These are phyloP conservation scores for Oncorhynchus gorbuscha DNA, from an alignment of 2,113 vertebrate species.

Conservation along the genomic window DNA sequence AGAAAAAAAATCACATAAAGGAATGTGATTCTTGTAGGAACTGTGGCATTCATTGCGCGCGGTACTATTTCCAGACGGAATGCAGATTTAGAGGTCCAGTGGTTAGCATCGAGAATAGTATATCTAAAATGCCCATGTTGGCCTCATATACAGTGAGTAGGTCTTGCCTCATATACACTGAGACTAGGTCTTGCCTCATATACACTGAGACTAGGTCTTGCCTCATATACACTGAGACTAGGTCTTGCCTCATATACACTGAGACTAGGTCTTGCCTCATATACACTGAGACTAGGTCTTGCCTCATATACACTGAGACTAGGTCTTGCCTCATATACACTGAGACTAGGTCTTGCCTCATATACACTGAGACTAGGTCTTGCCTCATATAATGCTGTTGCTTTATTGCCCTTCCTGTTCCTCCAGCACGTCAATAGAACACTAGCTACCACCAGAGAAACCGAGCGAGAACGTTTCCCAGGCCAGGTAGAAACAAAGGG, in stretches of 20 bases:
- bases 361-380: not conserved
- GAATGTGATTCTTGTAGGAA: not conserved
- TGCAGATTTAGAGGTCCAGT: not conserved
- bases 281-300: not conserved
- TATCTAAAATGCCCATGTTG: not conserved
- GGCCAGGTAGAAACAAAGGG: constrained; percentile 75
- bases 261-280: not conserved
- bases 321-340: not conserved
- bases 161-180: not conserved
- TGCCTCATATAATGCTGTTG: not conserved
- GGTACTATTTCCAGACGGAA: not conserved
- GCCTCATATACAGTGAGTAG: not conserved
- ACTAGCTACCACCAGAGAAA: constrained; percentile 73
- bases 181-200: too few relatives aligned
- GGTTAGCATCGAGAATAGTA: not conserved
- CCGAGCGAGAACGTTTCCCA: constrained; percentile 70
- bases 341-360: not conserved
- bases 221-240: too few relatives aligned
- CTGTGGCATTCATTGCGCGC: not conserved
- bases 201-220: not conserved
- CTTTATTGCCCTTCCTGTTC: constrained; percentile 65
- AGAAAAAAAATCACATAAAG: constrained; percentile 1
- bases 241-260: not conserved
- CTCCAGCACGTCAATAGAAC: constrained; percentile 69
- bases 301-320: not conserved